Base-by-base conservation (phyloP, 1,140 invertebrate species). In the Drosophila micromelanica region DNA sequence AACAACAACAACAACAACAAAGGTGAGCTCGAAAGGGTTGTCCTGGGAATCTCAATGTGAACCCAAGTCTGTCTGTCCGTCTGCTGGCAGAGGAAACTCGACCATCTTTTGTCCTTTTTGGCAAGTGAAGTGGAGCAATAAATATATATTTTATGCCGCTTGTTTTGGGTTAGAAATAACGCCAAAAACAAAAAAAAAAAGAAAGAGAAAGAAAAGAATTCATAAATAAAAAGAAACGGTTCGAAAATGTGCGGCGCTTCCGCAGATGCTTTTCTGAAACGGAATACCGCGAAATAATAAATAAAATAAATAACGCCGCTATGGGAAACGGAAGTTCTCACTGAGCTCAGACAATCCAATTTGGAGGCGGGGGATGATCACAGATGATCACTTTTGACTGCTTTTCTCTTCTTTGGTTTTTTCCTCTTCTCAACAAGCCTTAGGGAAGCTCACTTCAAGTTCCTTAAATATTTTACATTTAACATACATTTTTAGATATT, bases 101-200 rank as follows among this genome's bases (percentile, higher is more conserved):
- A 4, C 7, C 51, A 17, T 45, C 43, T 32, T 57, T 72, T 72
- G 54, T 72, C 37, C 40, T 11, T 17, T 27, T 30, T 8, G 7
- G 51, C 40, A 54, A 64, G 15, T 15, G 54, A 17, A 15, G 40
- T 48, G 27, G 27, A 27, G 23, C 27, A 11, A 27, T 43, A 17
- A n/a, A 20, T 17, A 43, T 51, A 32, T 37, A 54, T 57, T 56
- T 62, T 56, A 67, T 68, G 27, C 40, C 20, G 30, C 43, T 57
- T 23, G 30, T 67, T 76, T 76, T 76, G 63, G 71, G 70, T 46
- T 76, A 73, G 69, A 73, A 76, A 76, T 57, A 42, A 40, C 48
- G 42, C 32, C n/a, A 73, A 73, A 73, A 51, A 12, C 27, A 20
- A 43, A 30, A 3, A 4, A 40, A n/a, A 35, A 15, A 11, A 40